phyloP scores from a whole-genome alignment of 2,888 invertebrate genomes.

The Perizoma flavofasciatum region DNA sequence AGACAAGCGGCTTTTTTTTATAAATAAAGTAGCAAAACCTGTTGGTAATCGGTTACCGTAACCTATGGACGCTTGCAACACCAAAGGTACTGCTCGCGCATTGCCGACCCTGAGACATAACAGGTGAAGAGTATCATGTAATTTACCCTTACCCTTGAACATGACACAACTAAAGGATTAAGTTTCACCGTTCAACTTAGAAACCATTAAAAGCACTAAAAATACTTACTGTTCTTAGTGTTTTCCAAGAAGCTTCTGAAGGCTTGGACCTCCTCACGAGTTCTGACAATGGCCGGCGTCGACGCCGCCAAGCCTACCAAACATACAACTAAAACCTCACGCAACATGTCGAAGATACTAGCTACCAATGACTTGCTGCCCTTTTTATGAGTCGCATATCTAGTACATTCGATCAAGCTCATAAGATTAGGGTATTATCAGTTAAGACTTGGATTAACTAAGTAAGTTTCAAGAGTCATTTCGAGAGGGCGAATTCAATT shows the following conservation, averaged over 20 bases:
- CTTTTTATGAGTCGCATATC: constrained; percentile 35
- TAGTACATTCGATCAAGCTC: too few species aligned
- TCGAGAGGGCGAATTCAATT: background rate
- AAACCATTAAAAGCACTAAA: too few species aligned
- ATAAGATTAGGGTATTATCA: constrained; percentile 50
- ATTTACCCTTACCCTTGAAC: too few species aligned
- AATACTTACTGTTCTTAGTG: constrained; percentile 56
- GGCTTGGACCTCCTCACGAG: constrained; percentile 61
- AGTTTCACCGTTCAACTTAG: too few species aligned
- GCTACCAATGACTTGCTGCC: background rate
- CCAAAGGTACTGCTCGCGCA: too few species aligned
- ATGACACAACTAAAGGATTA: too few species aligned
- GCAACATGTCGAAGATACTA: constrained; percentile 50
- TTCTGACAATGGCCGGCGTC: constrained; percentile 57
- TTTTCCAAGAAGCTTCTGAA: constrained; percentile 66
- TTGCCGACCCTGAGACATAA: too few species aligned
- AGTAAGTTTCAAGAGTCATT: constrained; percentile 19
- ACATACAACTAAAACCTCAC: constrained; percentile 47
- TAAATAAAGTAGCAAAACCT: too few species aligned
- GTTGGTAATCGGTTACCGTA: too few species aligned
- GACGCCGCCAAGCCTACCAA: constrained; percentile 52
- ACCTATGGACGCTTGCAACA: too few species aligned
- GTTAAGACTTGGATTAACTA: constrained; percentile 35
- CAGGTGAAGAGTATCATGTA: too few species aligned
- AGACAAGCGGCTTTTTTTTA: too few species aligned